Conservation (phyloP, 2,888 invertebrate species). For the Aelia acuminata region DNA sequence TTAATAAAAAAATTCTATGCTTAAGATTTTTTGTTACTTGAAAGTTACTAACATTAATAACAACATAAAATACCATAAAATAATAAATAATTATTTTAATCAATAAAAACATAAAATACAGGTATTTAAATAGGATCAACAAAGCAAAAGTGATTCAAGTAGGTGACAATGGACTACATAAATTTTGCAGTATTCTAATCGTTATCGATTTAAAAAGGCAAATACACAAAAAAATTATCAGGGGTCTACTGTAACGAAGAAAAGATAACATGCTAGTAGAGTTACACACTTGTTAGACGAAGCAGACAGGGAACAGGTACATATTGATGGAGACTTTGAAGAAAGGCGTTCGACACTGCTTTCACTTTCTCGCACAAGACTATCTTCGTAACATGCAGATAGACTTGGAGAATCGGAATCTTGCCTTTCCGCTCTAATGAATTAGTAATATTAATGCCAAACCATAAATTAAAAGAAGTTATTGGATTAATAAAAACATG, state of each 20-base stretch:
- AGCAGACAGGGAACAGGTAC: constrained; percentile 66
- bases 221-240: neutral
- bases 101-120: no score
- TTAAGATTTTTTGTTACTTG: no score
- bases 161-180: no score
- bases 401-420: constrained; percentile 55
- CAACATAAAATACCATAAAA: no score
- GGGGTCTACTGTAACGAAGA: constrained; percentile 3
- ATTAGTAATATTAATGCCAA: constrained; percentile 53
- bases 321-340: constrained; percentile 68
- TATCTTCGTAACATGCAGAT: constrained; percentile 65
- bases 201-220: neutral
- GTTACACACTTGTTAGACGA: constrained; percentile 58
- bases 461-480: neutral
- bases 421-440: constrained; percentile 60
- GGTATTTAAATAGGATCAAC: no score
- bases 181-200: neutral
- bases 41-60: no score
- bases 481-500: constrained; percentile 16
- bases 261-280: constrained; percentile 28
- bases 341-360: constrained; percentile 63
- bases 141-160: no score
- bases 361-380: constrained; percentile 63
- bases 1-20: no score
- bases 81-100: no score